Base-by-base conservation (phyloP, 2,113 vertebrate species). In the Scartelaos histophorus region DNA sequence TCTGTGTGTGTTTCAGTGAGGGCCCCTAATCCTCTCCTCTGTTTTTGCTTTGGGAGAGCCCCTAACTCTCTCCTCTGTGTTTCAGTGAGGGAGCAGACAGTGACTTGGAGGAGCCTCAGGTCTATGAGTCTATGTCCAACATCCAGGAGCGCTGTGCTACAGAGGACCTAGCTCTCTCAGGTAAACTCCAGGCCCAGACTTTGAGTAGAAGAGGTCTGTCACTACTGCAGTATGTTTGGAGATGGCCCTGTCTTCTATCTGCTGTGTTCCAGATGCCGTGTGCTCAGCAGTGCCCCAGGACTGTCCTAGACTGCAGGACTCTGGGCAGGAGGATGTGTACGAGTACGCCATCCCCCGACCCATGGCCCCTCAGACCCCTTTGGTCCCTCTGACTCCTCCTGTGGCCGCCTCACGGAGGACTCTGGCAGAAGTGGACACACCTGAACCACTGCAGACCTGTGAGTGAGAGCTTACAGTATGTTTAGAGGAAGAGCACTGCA, bases 111-210 rank as follows among this genome's bases (percentile, higher is more conserved):
- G 94, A 93, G 72, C 95, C 92, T 1, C 93, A 94, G 29, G 96
- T 90, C 2, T 99, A 99, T 6, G 97, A 98, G 90, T 95, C 97
- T 34, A 99, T 98, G 97, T 98, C 94, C 87, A 98, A 96, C 78
- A 97, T 99, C 62, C 95, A 96, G 82, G 93, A 93, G 67, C 96
- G 96, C 78, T 91, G 91, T 0, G 74, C 68, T 0, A 68, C 70
- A 6, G 67, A 77, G 0, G 89, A 90, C 51, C 11, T 66, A 3
- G 84, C 47, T 82, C 53, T 70, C 79, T 19, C 91, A 95, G 95
- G 97, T 98, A 91, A n/a, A 83, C 58, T 61, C 24, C 24, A 61
- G 15, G 15, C 15, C 16, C 15, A 17, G 15, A 16, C 13, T 4
- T 49, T 15, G 3, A 49, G 13, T 16, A 43, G 38, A 43, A 43